phyloP scores from a whole-genome alignment of 2,797 vertebrate species.

The Halcyon chelicuti region DNA sequence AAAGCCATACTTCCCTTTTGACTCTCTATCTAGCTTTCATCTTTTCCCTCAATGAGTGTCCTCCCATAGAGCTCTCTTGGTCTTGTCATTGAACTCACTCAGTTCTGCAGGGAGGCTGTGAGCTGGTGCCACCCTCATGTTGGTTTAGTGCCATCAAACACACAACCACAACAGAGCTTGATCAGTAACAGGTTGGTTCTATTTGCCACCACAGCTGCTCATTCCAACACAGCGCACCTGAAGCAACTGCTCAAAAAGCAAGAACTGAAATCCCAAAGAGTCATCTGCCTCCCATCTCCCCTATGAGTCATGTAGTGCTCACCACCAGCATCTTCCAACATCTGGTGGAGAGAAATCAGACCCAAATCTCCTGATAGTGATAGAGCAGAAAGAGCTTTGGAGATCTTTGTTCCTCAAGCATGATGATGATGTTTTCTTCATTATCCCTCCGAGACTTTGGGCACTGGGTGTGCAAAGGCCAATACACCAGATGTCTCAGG shows the following conservation, averaged over 20 bases:
- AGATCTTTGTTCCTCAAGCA: background rate
- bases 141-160: background rate
- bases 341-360: background rate
- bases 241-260: background rate
- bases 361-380: background rate
- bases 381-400: background rate
- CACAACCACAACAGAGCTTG: fast-evolving
- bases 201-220: background rate
- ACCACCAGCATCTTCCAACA: background rate
- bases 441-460: background rate
- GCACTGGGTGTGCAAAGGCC: background rate
- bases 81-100: background rate
- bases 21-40: background rate
- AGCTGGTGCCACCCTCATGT: background rate
- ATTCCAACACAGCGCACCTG: background rate
- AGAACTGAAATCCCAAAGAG: background rate
- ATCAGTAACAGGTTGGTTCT: background rate
- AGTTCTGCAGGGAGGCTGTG: background rate
- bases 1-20: background rate
- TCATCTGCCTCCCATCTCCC: background rate
- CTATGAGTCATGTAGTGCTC: background rate
- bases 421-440: background rate
- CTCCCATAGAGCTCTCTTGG: background rate
- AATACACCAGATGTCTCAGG: background rate
- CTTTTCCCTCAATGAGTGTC: background rate